A percentile compares a stretch with the other conserved stretches of the same genome.
Evolutionary conservation across 1,140 invertebrate genomes (phyloP).

Genomic region (Pollicipes pollicipes): DNA sequence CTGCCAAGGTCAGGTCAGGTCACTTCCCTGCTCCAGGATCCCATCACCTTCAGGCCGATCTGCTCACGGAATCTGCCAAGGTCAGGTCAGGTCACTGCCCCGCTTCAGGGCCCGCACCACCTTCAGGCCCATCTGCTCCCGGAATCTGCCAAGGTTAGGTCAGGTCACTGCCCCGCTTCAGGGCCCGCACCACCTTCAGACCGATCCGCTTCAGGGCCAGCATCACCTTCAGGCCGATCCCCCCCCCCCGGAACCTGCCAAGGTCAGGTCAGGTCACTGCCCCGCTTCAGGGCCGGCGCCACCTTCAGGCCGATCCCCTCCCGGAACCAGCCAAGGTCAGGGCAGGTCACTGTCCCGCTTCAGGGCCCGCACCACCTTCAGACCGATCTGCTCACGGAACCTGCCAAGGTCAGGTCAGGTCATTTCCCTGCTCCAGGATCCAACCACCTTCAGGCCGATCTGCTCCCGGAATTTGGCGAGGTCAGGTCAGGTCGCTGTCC

Average conservation of each 20-base stretch:
- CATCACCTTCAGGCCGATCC: slow-evolving; percentile 77
- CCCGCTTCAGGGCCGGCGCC: slow-evolving; percentile 69
- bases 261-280: too few relatives aligned
- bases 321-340: slow-evolving; percentile 80
- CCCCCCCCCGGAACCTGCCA: too few relatives aligned
- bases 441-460: slow-evolving; percentile 73
- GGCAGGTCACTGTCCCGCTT: too few relatives aligned
- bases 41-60: slow-evolving; percentile 76
- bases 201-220: slow-evolving; percentile 82
- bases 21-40: slow-evolving; percentile 71
- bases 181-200: too few relatives aligned
- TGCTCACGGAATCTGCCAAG: slow-evolving; percentile 72
- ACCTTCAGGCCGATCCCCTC: slow-evolving; percentile 84
- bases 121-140: slow-evolving; percentile 5
- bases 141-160: slow-evolving; percentile 7
- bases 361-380: too few relatives aligned
- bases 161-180: too few relatives aligned
- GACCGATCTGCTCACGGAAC: too few relatives aligned
- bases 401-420: too few relatives aligned
- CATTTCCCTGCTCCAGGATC: slow-evolving; percentile 75
- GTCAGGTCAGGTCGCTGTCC: too few relatives aligned
- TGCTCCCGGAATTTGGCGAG: too few relatives aligned
- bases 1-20: slow-evolving; percentile 32
- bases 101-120: slow-evolving; percentile 78
- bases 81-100: slow-evolving; percentile 21